These are phyloP conservation scores for Sarcophilus harrisii DNA, from an alignment of 2,797 vertebrate species.

Conservation along the genomic window DNA sequence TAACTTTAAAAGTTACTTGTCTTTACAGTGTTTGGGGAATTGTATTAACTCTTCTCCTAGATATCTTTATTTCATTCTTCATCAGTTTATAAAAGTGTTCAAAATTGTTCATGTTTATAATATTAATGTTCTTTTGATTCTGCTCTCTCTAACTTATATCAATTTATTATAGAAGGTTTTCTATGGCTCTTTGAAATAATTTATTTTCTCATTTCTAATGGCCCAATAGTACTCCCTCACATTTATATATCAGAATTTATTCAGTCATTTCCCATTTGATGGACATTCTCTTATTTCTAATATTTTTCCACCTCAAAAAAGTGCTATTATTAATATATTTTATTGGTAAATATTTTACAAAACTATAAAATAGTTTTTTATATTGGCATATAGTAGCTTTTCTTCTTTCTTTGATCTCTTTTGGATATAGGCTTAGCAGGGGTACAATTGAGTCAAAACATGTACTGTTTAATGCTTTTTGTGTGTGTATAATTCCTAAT, in stretches of 20 bases:
- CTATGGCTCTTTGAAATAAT: background rate
- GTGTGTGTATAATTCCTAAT: background rate
- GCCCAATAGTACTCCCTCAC: background rate
- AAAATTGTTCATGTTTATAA: background rate
- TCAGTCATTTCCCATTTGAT: background rate
- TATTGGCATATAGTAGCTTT: background rate
- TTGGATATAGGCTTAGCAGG: background rate
- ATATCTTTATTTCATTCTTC: background rate
- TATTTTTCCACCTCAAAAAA: background rate
- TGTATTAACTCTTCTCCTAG: background rate
- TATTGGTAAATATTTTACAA: background rate
- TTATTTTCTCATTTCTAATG: background rate
- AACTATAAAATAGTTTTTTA: background rate
- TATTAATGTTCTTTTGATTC: background rate
- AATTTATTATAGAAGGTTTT: background rate
- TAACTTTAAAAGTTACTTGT: background rate
- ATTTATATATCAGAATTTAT: background rate
- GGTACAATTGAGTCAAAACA: background rate
- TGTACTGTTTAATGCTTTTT: background rate
- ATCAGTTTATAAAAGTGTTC: background rate
- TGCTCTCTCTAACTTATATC: background rate
- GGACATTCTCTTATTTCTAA: background rate
- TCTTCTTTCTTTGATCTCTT: background rate
- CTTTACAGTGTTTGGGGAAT: background rate
- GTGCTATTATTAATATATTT: background rate